Evolutionary conservation across 1,140 invertebrate species (phyloP).

Genomic region (Drosophila rhopaloa): DNA sequence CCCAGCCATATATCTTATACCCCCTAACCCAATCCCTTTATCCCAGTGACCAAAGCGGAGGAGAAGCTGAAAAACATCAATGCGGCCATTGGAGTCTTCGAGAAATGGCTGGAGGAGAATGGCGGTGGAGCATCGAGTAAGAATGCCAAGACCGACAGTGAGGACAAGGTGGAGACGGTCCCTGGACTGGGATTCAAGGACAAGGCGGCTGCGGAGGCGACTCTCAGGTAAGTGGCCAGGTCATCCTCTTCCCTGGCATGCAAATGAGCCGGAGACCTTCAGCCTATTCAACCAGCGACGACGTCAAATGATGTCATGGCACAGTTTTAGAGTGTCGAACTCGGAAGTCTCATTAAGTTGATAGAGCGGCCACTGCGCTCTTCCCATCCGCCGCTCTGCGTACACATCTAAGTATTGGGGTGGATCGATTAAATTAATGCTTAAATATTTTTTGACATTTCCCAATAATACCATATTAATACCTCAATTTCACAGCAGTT

Average conservation of each 20-base stretch:
- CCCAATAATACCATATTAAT: background rate
- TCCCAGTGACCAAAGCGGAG: slow-evolving; percentile 88
- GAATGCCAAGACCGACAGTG: slow-evolving; percentile 82
- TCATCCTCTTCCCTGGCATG: slow-evolving; percentile 12
- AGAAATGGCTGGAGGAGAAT: slow-evolving; percentile 87
- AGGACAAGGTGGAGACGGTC: slow-evolving; percentile 86
- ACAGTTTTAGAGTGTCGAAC: slow-evolving; percentile 60
- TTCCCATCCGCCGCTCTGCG: slow-evolving; percentile 15
- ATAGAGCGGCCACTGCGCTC: slow-evolving; percentile 39
- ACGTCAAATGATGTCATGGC: slow-evolving; percentile 72
- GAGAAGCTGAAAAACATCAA: slow-evolving; percentile 89
- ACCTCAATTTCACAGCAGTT: no score
- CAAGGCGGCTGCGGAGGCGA: slow-evolving; percentile 85
- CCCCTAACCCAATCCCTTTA: no score
- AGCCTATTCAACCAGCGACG: slow-evolving; percentile 21
- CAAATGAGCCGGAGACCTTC: slow-evolving; percentile 46
- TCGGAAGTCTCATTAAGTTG: slow-evolving; percentile 60
- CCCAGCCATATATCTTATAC: no score
- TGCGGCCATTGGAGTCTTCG: slow-evolving; percentile 88
- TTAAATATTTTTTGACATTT: background rate
- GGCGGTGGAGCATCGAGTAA: slow-evolving; percentile 85
- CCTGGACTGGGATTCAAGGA: slow-evolving; percentile 89
- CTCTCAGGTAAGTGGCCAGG: slow-evolving; percentile 77
- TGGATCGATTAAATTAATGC: slow-evolving; percentile 12
- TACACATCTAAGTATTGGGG: slow-evolving; percentile 1